phyloP scores from a whole-genome alignment of 2,888 invertebrate species.

The Rutpela maculata region DNA sequence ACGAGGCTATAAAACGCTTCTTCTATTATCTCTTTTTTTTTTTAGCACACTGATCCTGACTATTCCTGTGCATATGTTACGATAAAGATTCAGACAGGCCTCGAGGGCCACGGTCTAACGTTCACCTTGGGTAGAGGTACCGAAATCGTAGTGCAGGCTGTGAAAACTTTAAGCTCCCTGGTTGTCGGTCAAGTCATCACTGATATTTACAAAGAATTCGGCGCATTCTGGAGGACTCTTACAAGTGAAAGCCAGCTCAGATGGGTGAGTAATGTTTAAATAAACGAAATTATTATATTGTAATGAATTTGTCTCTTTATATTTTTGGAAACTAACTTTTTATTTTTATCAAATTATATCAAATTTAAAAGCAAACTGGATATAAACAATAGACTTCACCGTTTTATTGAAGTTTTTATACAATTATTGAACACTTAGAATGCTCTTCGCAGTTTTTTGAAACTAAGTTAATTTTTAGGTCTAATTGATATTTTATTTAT shows the following conservation, averaged over 20 bases:
- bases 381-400: too few species aligned
- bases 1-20: too few species aligned
- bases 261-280: slow-evolving; percentile 81
- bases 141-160: slow-evolving; percentile 87
- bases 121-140: slow-evolving; percentile 94
- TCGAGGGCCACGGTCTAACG: slow-evolving; percentile 87
- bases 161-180: slow-evolving; percentile 82
- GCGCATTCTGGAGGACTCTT: slow-evolving; percentile 85
- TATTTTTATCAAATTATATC: too few species aligned
- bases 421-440: too few species aligned
- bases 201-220: slow-evolving; percentile 87
- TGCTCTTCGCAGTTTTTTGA: too few species aligned
- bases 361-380: too few species aligned
- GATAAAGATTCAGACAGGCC: slow-evolving; percentile 79
- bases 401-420: too few species aligned
- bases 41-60: slow-evolving; percentile 90
- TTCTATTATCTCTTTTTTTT: too few species aligned
- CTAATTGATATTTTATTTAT: too few species aligned
- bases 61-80: slow-evolving; percentile 95
- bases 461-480: too few species aligned
- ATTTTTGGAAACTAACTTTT: too few species aligned
- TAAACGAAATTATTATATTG: not conserved
- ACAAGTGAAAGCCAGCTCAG: slow-evolving; percentile 92
- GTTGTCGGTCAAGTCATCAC: slow-evolving; percentile 82
- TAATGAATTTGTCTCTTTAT: too few species aligned